phyloP scores from a whole-genome alignment of 2,888 invertebrate species.

The Nesidiocoris tenuis region DNA sequence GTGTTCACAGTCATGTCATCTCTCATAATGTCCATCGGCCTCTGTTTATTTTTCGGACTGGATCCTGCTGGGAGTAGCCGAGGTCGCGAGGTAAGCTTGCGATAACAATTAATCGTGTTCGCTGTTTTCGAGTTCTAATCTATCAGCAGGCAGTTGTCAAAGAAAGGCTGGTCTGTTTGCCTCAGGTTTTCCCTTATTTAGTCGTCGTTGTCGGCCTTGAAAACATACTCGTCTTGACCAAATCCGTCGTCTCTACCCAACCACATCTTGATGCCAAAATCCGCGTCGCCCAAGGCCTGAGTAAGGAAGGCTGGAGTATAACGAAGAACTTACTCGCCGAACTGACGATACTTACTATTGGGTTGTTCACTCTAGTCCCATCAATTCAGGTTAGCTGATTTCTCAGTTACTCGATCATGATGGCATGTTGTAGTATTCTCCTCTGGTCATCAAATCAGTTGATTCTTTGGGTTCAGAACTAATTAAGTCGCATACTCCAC shows the following conservation, averaged over 20 bases:
- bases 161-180: too few relatives aligned
- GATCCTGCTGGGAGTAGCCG: constrained; percentile 79
- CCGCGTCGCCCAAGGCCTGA: constrained; percentile 92
- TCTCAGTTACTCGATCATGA: not conserved
- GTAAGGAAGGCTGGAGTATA: constrained; percentile 96
- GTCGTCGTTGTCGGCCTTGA: constrained; percentile 93
- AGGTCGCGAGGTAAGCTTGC: constrained; percentile 60
- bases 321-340: constrained; percentile 93
- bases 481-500: too few relatives aligned
- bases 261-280: constrained; percentile 90
- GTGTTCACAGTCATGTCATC: constrained; percentile 84
- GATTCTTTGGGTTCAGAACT: too few relatives aligned
- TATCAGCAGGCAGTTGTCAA: too few relatives aligned
- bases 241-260: constrained; percentile 90
- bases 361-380: constrained; percentile 92
- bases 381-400: constrained; percentile 66
- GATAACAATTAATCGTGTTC: too few relatives aligned
- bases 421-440: too few relatives aligned
- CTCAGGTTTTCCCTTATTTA: constrained; percentile 82
- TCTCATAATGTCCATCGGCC: constrained; percentile 86
- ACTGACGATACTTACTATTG: constrained; percentile 86
- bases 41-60: constrained; percentile 83
- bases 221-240: constrained; percentile 84
- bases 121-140: too few relatives aligned
- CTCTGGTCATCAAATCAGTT: too few relatives aligned